Evolutionary conservation across 2,113 vertebrate genomes (phyloP).

Genomic region (Propithecus coquereli): DNA sequence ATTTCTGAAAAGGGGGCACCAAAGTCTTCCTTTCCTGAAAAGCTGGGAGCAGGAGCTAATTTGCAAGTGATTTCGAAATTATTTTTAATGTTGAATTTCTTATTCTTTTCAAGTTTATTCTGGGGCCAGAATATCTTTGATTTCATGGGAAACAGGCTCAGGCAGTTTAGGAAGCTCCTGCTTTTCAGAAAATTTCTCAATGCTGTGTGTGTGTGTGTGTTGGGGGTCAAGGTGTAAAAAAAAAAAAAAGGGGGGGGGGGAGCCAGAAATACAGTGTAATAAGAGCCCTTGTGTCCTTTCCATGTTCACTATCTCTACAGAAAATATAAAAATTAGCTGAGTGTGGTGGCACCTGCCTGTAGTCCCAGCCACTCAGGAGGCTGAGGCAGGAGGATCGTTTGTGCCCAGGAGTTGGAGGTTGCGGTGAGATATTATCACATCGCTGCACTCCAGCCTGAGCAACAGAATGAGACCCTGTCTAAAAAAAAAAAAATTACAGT

Average conservation of each 20-base stretch:
- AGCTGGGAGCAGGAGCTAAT: constrained; percentile 9
- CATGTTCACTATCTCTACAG: neutral
- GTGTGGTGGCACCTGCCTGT: no score
- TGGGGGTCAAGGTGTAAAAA: neutral
- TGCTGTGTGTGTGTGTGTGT: neutral
- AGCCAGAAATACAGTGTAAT: neutral
- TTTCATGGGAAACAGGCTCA: neutral
- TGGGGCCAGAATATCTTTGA: constrained; percentile 28
- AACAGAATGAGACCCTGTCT: no score
- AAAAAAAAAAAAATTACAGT: neutral
- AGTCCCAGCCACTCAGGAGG: no score
- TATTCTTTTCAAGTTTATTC: constrained; percentile 52
- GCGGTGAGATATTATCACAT: no score
- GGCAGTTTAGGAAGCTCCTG: neutral
- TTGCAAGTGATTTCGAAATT: constrained; percentile 45
- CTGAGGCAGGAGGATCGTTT: no score
- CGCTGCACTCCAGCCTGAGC: no score
- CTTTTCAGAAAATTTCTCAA: neutral
- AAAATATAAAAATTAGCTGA: no score
- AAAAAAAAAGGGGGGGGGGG: neutral
- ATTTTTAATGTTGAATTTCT: constrained; percentile 51
- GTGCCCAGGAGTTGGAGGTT: no score
- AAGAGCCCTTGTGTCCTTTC: neutral
- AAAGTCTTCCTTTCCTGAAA: constrained; percentile 47
- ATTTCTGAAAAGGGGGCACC: constrained; percentile 55